Evolutionary conservation across 2,888 invertebrate genomes (phyloP).

Genomic region (Silvanus unidentatus): DNA sequence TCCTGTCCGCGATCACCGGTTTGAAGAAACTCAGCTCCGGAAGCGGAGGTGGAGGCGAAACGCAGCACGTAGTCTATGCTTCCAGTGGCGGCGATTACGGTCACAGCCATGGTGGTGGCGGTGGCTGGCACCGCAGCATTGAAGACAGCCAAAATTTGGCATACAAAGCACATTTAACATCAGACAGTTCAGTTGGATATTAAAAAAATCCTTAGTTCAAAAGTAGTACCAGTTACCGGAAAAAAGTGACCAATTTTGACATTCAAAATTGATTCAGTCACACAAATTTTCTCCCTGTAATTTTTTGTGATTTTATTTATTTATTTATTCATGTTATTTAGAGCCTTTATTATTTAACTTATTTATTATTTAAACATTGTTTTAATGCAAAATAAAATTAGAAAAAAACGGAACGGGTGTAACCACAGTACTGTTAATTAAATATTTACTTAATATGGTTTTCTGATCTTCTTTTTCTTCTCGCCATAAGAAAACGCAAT

Average conservation of each 20-base stretch:
- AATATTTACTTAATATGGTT: not conserved
- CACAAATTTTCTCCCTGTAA: too few species aligned
- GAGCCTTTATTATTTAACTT: not conserved
- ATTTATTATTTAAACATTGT: not conserved
- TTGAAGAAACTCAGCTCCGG: constrained; percentile 56
- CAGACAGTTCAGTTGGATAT: constrained; percentile 2
- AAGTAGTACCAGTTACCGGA: too few species aligned
- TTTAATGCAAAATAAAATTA: not conserved
- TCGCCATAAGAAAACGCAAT: not conserved
- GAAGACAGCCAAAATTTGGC: constrained; percentile 20
- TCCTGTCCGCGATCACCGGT: constrained; percentile 57
- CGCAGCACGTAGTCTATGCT: constrained; percentile 50
- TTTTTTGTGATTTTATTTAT: too few species aligned
- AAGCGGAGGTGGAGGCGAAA: constrained; percentile 48
- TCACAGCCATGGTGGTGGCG: constrained; percentile 28
- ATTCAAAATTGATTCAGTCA: too few species aligned
- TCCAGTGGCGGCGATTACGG: constrained; percentile 35
- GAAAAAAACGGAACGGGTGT: too few species aligned
- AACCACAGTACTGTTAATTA: not conserved
- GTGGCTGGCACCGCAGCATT: constrained; percentile 46
- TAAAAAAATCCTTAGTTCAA: too few species aligned
- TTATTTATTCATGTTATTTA: not conserved
- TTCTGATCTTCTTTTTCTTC: not conserved
- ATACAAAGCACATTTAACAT: constrained; percentile 24
- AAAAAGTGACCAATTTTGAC: too few species aligned